These are phyloP conservation scores for Nomada ferruginata DNA, from an alignment of 2,888 invertebrate species.

Conservation along the genomic window DNA sequence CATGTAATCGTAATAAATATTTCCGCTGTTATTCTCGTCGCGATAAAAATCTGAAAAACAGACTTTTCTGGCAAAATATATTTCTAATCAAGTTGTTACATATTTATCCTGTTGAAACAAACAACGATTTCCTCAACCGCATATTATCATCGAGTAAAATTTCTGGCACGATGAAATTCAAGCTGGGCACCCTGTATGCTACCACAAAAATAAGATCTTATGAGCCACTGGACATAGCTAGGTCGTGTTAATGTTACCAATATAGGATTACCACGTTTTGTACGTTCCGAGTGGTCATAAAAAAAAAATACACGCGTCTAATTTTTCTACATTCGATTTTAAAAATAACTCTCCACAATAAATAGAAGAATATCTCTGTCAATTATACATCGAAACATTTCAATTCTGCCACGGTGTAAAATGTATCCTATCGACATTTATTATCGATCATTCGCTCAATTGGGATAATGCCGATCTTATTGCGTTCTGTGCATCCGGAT, in stretches of 20 bases:
- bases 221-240: no score
- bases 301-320: no score
- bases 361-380: neutral
- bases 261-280: neutral
- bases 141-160: neutral
- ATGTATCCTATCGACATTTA: neutral
- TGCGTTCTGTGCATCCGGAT: slow-evolving; percentile 20
- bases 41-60: neutral
- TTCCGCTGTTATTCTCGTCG: neutral
- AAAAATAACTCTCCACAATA: no score
- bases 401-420: neutral
- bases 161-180: neutral
- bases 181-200: neutral
- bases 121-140: neutral
- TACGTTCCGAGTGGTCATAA: no score
- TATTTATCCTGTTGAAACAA: neutral
- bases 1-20: neutral
- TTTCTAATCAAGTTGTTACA: neutral
- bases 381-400: neutral
- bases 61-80: neutral
- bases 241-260: neutral
- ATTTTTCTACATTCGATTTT: no score
- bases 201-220: neutral
- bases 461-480: slow-evolving; percentile 19
- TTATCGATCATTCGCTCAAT: neutral